phyloP scores from a whole-genome alignment of 2,797 vertebrate genomes.

The Sebastes kiyomatsui region DNA sequence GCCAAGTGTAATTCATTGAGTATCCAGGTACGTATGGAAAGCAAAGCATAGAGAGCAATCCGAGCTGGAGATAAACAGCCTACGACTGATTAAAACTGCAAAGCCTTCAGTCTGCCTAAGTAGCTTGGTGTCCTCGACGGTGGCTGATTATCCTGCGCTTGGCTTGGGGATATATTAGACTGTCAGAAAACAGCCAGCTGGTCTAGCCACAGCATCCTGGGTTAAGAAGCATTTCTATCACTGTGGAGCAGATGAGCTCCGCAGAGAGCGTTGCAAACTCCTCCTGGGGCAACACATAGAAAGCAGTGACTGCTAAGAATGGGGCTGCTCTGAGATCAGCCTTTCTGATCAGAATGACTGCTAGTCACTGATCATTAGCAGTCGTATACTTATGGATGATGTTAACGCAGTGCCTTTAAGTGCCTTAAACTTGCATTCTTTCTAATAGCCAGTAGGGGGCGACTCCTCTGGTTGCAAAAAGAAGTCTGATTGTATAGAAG shows the following conservation, averaged over 20 bases:
- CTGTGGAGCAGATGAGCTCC: slow-evolving; percentile 50
- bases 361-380: not conserved
- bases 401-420: not conserved
- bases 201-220: slow-evolving; percentile 52
- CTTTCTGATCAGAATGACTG: not conserved
- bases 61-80: slow-evolving; percentile 52
- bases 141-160: slow-evolving; percentile 60
- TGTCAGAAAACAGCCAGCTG: slow-evolving; percentile 68
- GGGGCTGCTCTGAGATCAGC: not conserved
- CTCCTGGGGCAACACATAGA: slow-evolving; percentile 18
- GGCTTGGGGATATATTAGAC: slow-evolving; percentile 55
- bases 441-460: too few relatives aligned
- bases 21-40: slow-evolving; percentile 39
- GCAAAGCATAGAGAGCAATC: slow-evolving; percentile 28
- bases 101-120: slow-evolving; percentile 71
- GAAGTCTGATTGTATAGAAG: too few relatives aligned
- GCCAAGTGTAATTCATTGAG: slow-evolving; percentile 14
- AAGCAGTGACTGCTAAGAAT: not conserved
- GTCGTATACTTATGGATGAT: not conserved
- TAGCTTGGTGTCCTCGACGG: slow-evolving; percentile 62
- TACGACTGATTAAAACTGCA: slow-evolving; percentile 66
- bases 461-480: too few relatives aligned
- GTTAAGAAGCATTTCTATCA: slow-evolving; percentile 50
- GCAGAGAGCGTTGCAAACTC: slow-evolving; percentile 6
- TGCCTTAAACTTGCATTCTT: too few relatives aligned